A percentile compares a stretch with the other conserved stretches of the same genome.
Conservation (phyloP, 2,888 invertebrate genomes). For the Sipunculus nudus region DNA sequence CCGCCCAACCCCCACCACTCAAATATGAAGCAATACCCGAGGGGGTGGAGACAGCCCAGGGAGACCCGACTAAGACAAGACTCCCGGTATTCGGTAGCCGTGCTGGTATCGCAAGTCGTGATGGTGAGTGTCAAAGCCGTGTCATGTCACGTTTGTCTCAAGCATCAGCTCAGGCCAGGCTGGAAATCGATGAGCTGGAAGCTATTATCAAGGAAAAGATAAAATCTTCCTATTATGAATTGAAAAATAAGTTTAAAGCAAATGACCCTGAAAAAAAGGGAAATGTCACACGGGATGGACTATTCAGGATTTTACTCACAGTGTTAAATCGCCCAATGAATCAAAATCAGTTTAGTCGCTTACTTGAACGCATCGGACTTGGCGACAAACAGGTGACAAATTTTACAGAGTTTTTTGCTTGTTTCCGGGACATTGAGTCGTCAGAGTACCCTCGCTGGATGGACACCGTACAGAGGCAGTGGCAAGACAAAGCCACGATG, state of each 20-base stretch:
- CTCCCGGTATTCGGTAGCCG: slow-evolving; percentile 63
- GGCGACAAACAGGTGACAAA: slow-evolving; percentile 43
- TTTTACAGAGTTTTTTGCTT: slow-evolving; percentile 60
- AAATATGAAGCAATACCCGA: slow-evolving; percentile 57
- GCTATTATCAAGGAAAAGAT: slow-evolving; percentile 55
- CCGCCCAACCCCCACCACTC: slow-evolving; percentile 17
- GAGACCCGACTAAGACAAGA: slow-evolving; percentile 57
- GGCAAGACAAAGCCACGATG: slow-evolving; percentile 52
- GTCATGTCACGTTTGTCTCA: slow-evolving; percentile 51
- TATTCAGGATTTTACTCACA: slow-evolving; percentile 58
- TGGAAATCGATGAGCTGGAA: slow-evolving; percentile 64
- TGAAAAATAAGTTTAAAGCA: slow-evolving; percentile 62
- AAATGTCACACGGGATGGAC: slow-evolving; percentile 62
- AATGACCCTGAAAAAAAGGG: slow-evolving; percentile 65
- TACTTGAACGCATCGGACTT: slow-evolving; percentile 50
- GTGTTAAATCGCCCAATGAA: slow-evolving; percentile 50
- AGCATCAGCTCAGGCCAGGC: slow-evolving; percentile 55
- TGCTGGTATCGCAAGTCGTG: slow-evolving; percentile 30
- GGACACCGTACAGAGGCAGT: slow-evolving; percentile 57
- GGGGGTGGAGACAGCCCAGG: slow-evolving; percentile 57
- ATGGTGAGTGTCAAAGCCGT: slow-evolving; percentile 37
- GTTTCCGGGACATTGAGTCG: slow-evolving; percentile 46
- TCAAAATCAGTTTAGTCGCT: slow-evolving; percentile 46
- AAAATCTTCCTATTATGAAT: slow-evolving; percentile 55
- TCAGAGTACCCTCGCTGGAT: slow-evolving; percentile 61